Percentiles rank a stretch among this genome's conserved stretches.
These are phyloP conservation scores for Solea senegalensis DNA, from an alignment of 2,113 vertebrate genomes.

Conservation along the genomic window DNA sequence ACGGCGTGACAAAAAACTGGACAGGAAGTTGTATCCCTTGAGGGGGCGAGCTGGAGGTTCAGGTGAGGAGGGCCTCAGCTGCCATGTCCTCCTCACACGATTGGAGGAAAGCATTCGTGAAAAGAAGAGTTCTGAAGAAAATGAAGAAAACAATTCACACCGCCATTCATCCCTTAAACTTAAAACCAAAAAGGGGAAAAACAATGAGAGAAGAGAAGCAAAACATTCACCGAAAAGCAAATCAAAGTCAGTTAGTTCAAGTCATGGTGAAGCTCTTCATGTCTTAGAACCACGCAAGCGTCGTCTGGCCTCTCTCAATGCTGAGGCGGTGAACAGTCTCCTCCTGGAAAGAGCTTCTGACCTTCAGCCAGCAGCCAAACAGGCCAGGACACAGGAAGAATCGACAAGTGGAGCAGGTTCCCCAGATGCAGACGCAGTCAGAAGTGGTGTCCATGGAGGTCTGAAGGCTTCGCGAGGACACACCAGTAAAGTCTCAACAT, in stretches of 20 bases:
- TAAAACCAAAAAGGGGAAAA: constrained; percentile 55
- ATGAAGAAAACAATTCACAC: constrained; percentile 28
- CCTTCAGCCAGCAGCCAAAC: constrained; percentile 66
- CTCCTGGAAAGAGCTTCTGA: constrained; percentile 87
- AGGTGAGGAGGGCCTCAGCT: constrained; percentile 80
- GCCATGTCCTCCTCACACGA: constrained; percentile 90
- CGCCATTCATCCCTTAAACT: constrained; percentile 36
- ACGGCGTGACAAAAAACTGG: constrained; percentile 80
- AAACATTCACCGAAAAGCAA: constrained; percentile 55
- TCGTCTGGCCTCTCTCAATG: constrained; percentile 93
- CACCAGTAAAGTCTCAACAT: constrained; percentile 47
- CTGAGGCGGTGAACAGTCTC: constrained; percentile 93
- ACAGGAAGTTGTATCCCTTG: constrained; percentile 91
- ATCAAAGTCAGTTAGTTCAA: constrained; percentile 51
- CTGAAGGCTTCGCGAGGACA: constrained; percentile 43
- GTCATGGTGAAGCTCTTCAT: constrained; percentile 1
- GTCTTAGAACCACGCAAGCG: constrained; percentile 88
- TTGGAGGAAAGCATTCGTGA: constrained; percentile 75
- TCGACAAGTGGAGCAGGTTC: constrained; percentile 45
- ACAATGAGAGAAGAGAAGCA: constrained; percentile 15
- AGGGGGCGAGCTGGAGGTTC: constrained; percentile 78
- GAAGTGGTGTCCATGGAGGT: constrained; percentile 18
- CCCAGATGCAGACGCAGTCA: constrained; percentile 31
- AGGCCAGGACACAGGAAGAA: constrained; percentile 75
- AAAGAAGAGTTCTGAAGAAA: constrained; percentile 36